Percentiles rank a stretch among this genome's conserved stretches.
Conservation (phyloP, 1,140 invertebrate species). For the Globodera rostochiensis region DNA sequence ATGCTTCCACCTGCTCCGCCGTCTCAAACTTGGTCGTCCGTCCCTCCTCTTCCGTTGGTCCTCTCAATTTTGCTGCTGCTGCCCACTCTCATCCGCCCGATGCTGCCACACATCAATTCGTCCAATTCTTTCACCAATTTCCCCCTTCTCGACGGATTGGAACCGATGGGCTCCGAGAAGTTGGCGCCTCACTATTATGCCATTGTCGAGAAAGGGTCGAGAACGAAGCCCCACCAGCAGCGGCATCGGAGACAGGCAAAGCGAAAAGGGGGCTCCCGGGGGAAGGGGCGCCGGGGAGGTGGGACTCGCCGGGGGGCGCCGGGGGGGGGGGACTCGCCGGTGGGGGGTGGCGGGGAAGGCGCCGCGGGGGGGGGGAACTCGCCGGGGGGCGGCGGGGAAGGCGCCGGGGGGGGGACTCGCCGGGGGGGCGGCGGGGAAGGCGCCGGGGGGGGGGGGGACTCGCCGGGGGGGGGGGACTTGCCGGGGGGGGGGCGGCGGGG, state of each 20-base stretch:
- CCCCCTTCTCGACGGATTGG: slow-evolving; percentile 55
- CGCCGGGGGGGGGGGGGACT: too few relatives aligned
- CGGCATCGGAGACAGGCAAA: slow-evolving; percentile 56
- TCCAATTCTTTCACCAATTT: slow-evolving; percentile 17
- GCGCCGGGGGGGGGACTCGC: too few relatives aligned
- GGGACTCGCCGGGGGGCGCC: too few relatives aligned
- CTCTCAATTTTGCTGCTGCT: background rate
- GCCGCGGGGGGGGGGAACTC: too few relatives aligned
- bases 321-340: too few relatives aligned
- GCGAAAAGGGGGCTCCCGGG: background rate
- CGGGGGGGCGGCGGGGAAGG: background rate
- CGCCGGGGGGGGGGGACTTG: too few relatives aligned
- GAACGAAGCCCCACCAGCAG: slow-evolving; percentile 44
- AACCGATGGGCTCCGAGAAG: slow-evolving; percentile 58
- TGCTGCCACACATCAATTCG: slow-evolving; percentile 9
- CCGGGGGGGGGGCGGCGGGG: too few relatives aligned
- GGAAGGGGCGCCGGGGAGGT: background rate
- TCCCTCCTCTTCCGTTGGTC: background rate
- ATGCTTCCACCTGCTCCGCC: background rate
- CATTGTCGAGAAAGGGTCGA: slow-evolving; percentile 60
- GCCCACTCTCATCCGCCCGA: background rate
- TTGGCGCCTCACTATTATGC: slow-evolving; percentile 57
- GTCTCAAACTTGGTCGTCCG: background rate
- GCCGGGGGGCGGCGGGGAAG: too few relatives aligned
- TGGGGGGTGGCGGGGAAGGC: background rate